A percentile compares a stretch with the other conserved stretches of the same genome.
Evolutionary conservation across 2,113 vertebrate species (phyloP).

Genomic region (Grantiella picta): DNA sequence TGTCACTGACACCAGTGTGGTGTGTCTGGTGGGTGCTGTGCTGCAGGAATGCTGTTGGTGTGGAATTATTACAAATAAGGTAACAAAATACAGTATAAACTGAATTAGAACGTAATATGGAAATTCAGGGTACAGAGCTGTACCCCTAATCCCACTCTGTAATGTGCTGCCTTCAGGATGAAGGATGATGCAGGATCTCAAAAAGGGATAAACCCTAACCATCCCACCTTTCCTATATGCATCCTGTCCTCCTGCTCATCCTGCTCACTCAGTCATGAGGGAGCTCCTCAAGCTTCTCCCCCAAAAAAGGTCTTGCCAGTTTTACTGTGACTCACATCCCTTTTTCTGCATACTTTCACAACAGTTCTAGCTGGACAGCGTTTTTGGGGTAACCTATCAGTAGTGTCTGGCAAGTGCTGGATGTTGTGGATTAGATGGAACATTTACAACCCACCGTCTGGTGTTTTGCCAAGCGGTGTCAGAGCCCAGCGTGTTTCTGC

Average conservation of each 20-base stretch:
- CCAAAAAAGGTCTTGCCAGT: not conserved
- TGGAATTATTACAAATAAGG: not conserved
- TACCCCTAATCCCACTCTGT: not conserved
- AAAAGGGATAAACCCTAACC: not conserved
- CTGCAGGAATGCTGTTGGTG: not conserved
- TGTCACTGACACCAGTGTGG: not conserved
- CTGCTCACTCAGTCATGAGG: accelerated
- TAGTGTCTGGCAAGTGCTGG: not conserved
- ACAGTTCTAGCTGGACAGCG: not conserved
- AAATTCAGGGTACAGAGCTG: not conserved
- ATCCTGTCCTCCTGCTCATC: accelerated
- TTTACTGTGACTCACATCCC: not conserved
- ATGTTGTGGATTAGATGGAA: not conserved
- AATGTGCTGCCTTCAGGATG: not conserved
- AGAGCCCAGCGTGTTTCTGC: accelerated
- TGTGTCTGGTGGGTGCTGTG: not conserved
- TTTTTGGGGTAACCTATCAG: not conserved
- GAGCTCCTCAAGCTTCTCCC: not conserved
- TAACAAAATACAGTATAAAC: not conserved
- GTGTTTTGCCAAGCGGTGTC: not conserved
- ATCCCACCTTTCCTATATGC: accelerated
- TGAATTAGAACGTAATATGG: too few relatives aligned
- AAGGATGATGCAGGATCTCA: not conserved
- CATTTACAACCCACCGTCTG: not conserved
- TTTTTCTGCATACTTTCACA: not conserved